A percentile compares a stretch with the other conserved stretches of the same genome.
These are phyloP conservation scores for Sycophila texana DNA, from an alignment of 2,888 invertebrate genomes.

Conservation along the genomic window DNA sequence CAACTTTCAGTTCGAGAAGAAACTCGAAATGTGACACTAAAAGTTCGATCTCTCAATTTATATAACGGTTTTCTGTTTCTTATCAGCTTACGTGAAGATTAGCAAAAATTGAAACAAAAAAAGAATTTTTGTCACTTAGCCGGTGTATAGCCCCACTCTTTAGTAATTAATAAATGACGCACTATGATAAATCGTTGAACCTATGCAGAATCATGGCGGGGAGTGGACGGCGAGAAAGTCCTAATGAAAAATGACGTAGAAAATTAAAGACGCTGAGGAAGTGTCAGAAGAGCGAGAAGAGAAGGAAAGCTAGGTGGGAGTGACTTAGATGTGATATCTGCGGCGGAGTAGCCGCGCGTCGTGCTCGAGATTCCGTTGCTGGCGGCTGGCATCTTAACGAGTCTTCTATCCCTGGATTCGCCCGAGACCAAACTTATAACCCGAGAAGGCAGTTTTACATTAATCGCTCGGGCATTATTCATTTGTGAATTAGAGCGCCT, in stretches of 20 bases:
- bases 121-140: too few relatives aligned
- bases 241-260: slow-evolving; percentile 48
- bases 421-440: slow-evolving; percentile 39
- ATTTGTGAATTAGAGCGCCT: slow-evolving; percentile 49
- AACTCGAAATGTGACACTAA: too few relatives aligned
- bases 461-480: slow-evolving; percentile 58
- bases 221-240: slow-evolving; percentile 23
- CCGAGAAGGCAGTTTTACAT: slow-evolving; percentile 42
- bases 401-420: slow-evolving; percentile 33
- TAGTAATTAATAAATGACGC: background rate
- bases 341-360: slow-evolving; percentile 12
- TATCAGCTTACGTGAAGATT: too few relatives aligned
- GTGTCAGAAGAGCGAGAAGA: background rate
- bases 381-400: slow-evolving; percentile 57
- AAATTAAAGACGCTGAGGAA: slow-evolving; percentile 19
- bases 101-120: too few relatives aligned
- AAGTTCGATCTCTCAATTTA: too few relatives aligned
- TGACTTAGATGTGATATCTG: slow-evolving; percentile 34
- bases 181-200: slow-evolving; percentile 17
- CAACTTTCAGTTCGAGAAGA: too few relatives aligned
- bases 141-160: background rate
- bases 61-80: too few relatives aligned
- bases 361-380: slow-evolving; percentile 36
- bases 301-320: background rate
- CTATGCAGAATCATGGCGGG: background rate